Percentiles rank a stretch among this genome's conserved stretches.
phyloP scores from a whole-genome alignment of 2,888 invertebrate genomes.

The Cantharis rufa region DNA sequence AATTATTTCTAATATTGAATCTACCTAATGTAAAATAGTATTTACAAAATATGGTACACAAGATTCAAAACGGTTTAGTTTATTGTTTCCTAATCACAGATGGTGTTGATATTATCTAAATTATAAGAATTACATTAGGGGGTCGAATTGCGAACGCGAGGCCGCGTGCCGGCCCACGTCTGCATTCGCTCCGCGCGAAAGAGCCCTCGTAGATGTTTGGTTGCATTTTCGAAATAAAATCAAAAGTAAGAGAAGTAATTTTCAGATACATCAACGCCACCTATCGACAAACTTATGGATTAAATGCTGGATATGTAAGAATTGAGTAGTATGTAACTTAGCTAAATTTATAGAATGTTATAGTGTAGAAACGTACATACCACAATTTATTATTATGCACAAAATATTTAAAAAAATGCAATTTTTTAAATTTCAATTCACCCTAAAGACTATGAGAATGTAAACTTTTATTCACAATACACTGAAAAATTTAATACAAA shows the following conservation, averaged over 20 bases:
- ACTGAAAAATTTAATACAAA: neutral
- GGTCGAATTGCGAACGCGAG: too few species aligned
- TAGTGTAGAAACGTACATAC: neutral
- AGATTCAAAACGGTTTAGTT: neutral
- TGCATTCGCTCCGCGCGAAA: too few species aligned
- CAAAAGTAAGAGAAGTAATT: neutral
- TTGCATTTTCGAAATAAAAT: too few species aligned
- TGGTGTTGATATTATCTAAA: neutral
- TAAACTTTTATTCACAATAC: constrained; percentile 8
- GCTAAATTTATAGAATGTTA: neutral
- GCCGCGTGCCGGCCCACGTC: too few species aligned
- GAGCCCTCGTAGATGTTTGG: too few species aligned
- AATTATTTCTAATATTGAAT: neutral
- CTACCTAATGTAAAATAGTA: neutral
- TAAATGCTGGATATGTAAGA: neutral
- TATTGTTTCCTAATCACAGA: neutral
- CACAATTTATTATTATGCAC: neutral
- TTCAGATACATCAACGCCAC: neutral
- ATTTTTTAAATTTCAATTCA: neutral
- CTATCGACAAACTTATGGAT: neutral
- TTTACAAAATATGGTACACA: neutral
- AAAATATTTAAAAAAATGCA: neutral
- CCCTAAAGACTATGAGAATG: constrained; percentile 11
- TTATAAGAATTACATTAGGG: neutral
- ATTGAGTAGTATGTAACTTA: neutral